Evolutionary conservation across 2,888 invertebrate species (phyloP).

Genomic region (Nasonia oneida): DNA sequence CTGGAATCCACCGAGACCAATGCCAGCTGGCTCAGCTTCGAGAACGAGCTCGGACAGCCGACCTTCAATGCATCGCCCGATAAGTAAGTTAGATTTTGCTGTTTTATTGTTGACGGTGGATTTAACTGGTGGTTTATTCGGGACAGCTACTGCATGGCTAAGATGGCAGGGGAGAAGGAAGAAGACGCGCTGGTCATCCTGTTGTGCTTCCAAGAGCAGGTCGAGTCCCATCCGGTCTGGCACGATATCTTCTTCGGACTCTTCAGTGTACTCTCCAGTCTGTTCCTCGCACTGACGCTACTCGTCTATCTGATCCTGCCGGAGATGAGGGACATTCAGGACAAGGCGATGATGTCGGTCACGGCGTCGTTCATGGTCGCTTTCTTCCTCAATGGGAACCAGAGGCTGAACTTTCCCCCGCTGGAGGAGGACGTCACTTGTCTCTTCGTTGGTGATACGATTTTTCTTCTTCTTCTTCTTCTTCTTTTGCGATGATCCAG

Average conservation of each 20-base stretch:
- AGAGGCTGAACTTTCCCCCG: slow-evolving; percentile 80
- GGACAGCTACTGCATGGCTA: slow-evolving; percentile 75
- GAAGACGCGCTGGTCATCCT: slow-evolving; percentile 70
- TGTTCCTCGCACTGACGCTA: slow-evolving; percentile 83
- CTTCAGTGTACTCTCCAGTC: slow-evolving; percentile 80
- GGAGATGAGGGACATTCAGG: slow-evolving; percentile 84
- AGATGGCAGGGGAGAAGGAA: slow-evolving; percentile 52
- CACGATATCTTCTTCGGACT: slow-evolving; percentile 66
- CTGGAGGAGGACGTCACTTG: slow-evolving; percentile 64
- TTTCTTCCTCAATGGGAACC: slow-evolving; percentile 82
- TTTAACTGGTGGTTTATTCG: not conserved
- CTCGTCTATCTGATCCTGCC: slow-evolving; percentile 83
- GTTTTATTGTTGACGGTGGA: not conserved
- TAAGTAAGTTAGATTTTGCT: slow-evolving; percentile 8
- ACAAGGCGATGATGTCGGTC: slow-evolving; percentile 84
- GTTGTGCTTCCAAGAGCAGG: slow-evolving; percentile 72
- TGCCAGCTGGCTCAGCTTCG: slow-evolving; percentile 55
- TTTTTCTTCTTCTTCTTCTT: not conserved
- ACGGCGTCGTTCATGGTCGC: slow-evolving; percentile 83
- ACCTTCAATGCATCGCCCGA: slow-evolving; percentile 14
- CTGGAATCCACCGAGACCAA: slow-evolving; percentile 1
- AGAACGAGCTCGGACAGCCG: slow-evolving; percentile 43
- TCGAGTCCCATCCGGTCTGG: slow-evolving; percentile 61
- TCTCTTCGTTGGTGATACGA: slow-evolving; percentile 37
- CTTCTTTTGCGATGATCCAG: not conserved